phyloP scores from a whole-genome alignment of 1,140 invertebrate genomes.

The Bombus vancouverensis region DNA sequence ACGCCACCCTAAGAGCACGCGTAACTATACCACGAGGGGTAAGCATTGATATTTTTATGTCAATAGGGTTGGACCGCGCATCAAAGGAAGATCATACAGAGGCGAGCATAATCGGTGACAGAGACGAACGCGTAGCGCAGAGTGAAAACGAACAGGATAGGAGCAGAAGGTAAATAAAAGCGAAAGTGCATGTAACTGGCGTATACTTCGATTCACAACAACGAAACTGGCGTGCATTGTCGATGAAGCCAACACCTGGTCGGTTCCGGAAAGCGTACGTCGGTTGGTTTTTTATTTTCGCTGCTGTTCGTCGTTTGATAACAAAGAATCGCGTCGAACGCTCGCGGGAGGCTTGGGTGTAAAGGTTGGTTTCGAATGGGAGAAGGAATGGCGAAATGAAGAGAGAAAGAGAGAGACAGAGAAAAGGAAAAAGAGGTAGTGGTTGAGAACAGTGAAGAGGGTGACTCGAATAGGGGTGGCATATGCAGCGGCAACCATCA shows the following conservation, averaged over 20 bases:
- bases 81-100: slow-evolving; percentile 13
- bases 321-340: slow-evolving; percentile 20
- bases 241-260: slow-evolving; percentile 49
- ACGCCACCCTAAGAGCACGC: background rate
- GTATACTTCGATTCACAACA: slow-evolving; percentile 32
- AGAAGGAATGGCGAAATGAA: background rate
- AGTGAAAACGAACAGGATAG: background rate
- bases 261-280: slow-evolving; percentile 15
- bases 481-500: slow-evolving; percentile 45
- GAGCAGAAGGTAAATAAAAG: background rate
- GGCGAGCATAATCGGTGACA: background rate
- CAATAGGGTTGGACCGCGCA: background rate
- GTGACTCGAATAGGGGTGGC: slow-evolving; percentile 19
- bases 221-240: slow-evolving; percentile 34
- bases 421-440: background rate
- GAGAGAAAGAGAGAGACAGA: background rate
- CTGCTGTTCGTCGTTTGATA: slow-evolving; percentile 11
- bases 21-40: background rate
- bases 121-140: background rate
- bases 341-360: background rate
- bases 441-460: background rate
- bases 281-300: slow-evolving; percentile 36
- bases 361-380: background rate
- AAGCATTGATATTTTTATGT: slow-evolving; percentile 16
- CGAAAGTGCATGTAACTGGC: background rate